phyloP scores from a whole-genome alignment of 2,888 invertebrate genomes.

The Dolichomitus sp. region DNA sequence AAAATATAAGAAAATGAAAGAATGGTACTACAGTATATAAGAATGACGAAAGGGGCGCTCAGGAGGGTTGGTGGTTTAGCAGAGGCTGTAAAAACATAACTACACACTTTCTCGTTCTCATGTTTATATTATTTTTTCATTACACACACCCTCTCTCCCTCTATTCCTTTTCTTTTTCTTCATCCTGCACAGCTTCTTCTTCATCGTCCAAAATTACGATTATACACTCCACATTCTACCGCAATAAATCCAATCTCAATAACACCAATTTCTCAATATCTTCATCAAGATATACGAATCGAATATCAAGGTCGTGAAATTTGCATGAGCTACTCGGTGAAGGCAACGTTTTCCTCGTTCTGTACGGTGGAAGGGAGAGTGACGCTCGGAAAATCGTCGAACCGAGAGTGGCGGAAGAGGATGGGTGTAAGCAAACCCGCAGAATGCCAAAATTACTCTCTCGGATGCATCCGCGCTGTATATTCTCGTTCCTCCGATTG shows the following conservation, averaged over 20 bases:
- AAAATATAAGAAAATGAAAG: conserved; percentile 45
- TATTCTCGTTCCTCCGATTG: conserved; percentile 73
- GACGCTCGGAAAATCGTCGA: conserved; percentile 51
- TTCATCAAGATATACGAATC: conserved; percentile 11
- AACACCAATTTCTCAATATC: conserved; percentile 54
- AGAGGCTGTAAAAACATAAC: conserved; percentile 67
- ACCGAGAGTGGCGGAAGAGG: conserved; percentile 32
- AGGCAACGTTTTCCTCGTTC: neutral
- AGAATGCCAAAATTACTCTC: conserved; percentile 84
- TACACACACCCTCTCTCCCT: conserved; percentile 49
- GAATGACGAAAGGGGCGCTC: conserved; percentile 47
- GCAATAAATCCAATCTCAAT: conserved; percentile 52
- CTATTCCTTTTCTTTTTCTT: conserved; percentile 23
- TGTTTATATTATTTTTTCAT: conserved; percentile 70
- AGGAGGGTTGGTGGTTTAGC: conserved; percentile 33
- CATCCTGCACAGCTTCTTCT: conserved; percentile 41
- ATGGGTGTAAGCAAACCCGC: conserved; percentile 83
- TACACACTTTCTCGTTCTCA: conserved; percentile 67
- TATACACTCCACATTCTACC: conserved; percentile 44
- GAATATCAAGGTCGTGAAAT: conserved; percentile 37
- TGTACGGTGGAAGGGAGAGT: neutral
- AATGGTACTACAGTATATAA: conserved; percentile 58
- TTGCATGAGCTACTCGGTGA: conserved; percentile 32
- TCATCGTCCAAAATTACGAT: conserved; percentile 21
- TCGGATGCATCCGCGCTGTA: conserved; percentile 81